phyloP scores from a whole-genome alignment of 2,888 invertebrate species.

The Scaptomyza polygonia region DNA sequence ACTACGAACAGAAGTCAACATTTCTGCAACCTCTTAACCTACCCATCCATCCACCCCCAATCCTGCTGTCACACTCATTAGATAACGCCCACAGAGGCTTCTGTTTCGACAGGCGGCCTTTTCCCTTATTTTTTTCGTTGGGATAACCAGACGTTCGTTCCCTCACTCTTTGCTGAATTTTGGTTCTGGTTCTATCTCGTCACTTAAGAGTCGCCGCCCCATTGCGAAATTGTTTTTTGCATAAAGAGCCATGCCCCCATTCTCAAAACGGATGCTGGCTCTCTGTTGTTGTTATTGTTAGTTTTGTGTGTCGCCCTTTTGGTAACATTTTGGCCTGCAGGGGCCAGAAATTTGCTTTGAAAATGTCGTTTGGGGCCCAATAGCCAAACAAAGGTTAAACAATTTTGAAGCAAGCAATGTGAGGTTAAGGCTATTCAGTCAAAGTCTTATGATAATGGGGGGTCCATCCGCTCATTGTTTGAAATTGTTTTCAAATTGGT shows the following conservation, averaged over 20 bases:
- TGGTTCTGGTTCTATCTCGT: constrained; percentile 59
- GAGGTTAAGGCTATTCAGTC: constrained; percentile 30
- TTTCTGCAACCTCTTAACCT: background rate
- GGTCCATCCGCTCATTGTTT: constrained; percentile 42
- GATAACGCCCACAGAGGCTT: constrained; percentile 35
- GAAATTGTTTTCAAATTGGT: constrained; percentile 57
- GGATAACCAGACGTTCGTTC: background rate
- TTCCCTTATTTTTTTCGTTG: too few relatives aligned
- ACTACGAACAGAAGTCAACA: constrained; percentile 38
- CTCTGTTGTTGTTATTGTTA: background rate
- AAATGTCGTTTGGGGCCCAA: constrained; percentile 20
- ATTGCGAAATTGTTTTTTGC: constrained; percentile 69
- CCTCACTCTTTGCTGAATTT: constrained; percentile 36
- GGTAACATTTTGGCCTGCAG: constrained; percentile 7
- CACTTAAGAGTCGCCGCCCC: constrained; percentile 44
- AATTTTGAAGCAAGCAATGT: constrained; percentile 52
- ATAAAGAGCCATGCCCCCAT: constrained; percentile 36
- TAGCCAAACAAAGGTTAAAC: constrained; percentile 46
- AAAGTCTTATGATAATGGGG: constrained; percentile 35
- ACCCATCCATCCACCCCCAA: too few relatives aligned
- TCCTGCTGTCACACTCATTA: constrained; percentile 43
- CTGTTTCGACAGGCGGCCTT: background rate
- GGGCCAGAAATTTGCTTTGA: constrained; percentile 24
- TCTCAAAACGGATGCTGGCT: background rate
- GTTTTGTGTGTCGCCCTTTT: constrained; percentile 3